These are phyloP conservation scores for Lethrus apterus DNA, from an alignment of 1,140 invertebrate genomes.

Conservation along the genomic window DNA sequence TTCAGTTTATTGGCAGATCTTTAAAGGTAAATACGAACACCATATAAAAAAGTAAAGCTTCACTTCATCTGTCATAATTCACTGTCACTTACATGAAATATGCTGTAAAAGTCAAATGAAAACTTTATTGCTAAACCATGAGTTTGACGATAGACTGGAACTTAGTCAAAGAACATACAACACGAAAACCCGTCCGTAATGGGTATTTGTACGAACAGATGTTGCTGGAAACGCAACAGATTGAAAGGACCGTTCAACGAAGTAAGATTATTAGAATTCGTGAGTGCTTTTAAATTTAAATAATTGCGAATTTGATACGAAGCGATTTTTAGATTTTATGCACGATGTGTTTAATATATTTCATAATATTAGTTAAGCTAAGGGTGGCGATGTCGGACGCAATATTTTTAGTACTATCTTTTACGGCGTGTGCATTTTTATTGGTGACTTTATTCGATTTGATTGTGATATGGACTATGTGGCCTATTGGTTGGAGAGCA, in stretches of 20 bases:
- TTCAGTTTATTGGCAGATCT: no score
- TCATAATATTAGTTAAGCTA: neutral
- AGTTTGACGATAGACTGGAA: no score
- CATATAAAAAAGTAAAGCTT: no score
- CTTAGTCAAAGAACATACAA: no score
- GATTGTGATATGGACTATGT: constrained; percentile 1
- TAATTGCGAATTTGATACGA: neutral
- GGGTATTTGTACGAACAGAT: no score
- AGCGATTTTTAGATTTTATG: constrained; percentile 9
- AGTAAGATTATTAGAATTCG: constrained; percentile 8
- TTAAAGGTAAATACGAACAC: no score
- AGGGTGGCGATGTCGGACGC: neutral
- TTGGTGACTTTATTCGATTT: constrained; percentile 4
- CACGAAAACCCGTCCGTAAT: no score
- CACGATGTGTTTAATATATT: neutral
- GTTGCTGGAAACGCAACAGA: constrained; percentile 6
- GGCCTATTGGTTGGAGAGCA: constrained; percentile 6
- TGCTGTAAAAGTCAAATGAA: no score
- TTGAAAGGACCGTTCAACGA: constrained; percentile 6
- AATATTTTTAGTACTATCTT: neutral
- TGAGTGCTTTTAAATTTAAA: neutral
- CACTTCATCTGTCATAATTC: no score
- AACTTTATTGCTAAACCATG: no score
- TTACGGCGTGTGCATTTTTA: neutral
- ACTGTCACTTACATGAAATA: no score